A percentile compares a stretch with the other conserved stretches of the same genome.
phyloP scores from a whole-genome alignment of 2,888 invertebrate species.

The Amphipyra tragopoginis region DNA sequence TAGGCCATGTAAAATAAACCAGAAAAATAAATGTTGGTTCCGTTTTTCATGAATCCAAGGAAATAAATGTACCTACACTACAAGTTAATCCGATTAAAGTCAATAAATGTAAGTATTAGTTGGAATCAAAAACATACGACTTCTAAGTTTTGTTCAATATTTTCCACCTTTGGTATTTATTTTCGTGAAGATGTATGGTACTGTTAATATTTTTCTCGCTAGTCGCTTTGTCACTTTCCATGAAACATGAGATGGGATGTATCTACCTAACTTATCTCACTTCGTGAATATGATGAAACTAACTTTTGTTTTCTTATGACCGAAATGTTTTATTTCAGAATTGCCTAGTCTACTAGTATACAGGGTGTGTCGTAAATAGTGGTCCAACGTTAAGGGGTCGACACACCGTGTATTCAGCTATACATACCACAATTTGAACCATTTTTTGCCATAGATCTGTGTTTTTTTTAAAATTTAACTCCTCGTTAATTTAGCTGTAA shows the following conservation, averaged over 20 bases:
- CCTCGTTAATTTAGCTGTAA: too few relatives aligned
- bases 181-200: not conserved
- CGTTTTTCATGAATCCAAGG: not conserved
- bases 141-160: not conserved
- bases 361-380: too few relatives aligned
- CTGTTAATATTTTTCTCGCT: not conserved
- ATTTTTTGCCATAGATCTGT: too few relatives aligned
- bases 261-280: too few relatives aligned
- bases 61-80: not conserved
- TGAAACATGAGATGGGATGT: too few relatives aligned
- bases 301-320: not conserved
- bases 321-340: not conserved
- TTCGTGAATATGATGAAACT: not conserved
- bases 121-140: not conserved
- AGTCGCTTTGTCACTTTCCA: not conserved
- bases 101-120: not conserved
- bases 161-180: not conserved
- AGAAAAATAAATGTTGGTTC: not conserved
- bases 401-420: too few relatives aligned
- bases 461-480: too few relatives aligned
- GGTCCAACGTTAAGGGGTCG: too few relatives aligned
- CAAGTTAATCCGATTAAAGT: not conserved
- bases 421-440: too few relatives aligned
- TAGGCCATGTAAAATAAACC: not conserved
- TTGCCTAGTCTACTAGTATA: too few relatives aligned